A percentile compares a stretch with the other conserved stretches of the same genome.
phyloP scores from a whole-genome alignment of 2,797 vertebrate species.

The Scyliorhinus canicula region DNA sequence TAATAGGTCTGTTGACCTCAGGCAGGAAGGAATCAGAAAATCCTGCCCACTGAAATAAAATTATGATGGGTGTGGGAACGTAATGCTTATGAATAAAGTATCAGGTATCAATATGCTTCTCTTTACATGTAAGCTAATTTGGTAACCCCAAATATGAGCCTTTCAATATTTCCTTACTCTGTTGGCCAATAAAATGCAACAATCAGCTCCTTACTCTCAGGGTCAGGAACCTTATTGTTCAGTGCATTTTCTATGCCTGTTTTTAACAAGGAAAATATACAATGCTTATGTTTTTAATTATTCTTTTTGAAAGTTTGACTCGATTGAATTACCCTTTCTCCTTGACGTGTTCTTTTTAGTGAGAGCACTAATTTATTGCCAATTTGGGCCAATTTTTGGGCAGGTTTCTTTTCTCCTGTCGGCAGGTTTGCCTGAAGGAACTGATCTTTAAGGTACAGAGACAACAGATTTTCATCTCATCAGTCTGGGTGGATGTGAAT shows the following conservation, averaged over 20 bases:
- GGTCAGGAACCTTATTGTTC: not conserved
- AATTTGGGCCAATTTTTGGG: not conserved
- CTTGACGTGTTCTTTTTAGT: not conserved
- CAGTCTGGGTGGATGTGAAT: not conserved
- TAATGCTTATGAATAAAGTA: not conserved
- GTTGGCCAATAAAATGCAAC: not conserved
- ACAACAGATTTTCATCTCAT: not conserved
- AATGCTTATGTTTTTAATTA: not conserved
- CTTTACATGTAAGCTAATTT: not conserved
- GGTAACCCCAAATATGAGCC: not conserved
- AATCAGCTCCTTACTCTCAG: constrained; percentile 5
- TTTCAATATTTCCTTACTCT: not conserved
- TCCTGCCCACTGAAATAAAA: not conserved
- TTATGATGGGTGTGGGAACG: not conserved
- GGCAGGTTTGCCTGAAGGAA: constrained; percentile 4
- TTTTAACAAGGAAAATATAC: not conserved
- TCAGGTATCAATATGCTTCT: not conserved
- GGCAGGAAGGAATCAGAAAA: no score
- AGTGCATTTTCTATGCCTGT: not conserved
- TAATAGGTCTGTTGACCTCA: no score
- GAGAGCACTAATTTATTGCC: constrained; percentile 17
- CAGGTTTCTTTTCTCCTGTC: not conserved
- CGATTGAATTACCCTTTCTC: not conserved
- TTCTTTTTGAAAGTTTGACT: not conserved
- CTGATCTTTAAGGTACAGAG: not conserved